Evolutionary conservation across 2,113 vertebrate genomes (phyloP), one percentile per base, ranked within the genome.

Genomic region (Sturnus vulgaris): DNA sequence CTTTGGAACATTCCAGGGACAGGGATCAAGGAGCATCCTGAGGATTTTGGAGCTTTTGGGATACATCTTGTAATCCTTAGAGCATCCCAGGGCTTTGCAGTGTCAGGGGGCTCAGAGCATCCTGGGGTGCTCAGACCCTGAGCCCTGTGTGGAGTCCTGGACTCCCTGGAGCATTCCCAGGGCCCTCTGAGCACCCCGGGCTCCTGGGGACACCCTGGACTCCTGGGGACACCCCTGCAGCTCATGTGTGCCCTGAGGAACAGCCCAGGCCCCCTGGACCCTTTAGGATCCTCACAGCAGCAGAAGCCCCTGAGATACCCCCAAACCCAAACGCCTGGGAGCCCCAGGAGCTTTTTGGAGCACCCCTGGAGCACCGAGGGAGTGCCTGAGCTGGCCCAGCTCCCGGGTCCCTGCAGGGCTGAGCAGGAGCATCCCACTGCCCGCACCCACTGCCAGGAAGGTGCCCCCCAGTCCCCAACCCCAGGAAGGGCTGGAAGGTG

Each of bases 241-340:
- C 13, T 28, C 42, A 12, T 1, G 0, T 5, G 2, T 28, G 22
- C 8, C 11, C 18, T 8, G 1, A 28, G n/a, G 22, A 47, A 9
- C 49, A 77, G 31, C 76, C 50, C 25, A 47, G 22, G 20, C 7
- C 35, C 60, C 33, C 16, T 7, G 27, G 61, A 47, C 8, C 18
- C 15, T 25, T 4, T n/a, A 40, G 13, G 44, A 23, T 61, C 33
- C 49, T 20, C 15, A 14, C 37, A 68, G 25, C 24, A 55, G 21
- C 59, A 47, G 28, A 11, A 56, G 15, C 19, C n/a, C n/a, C 42
- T 30, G 35, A 35, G 60, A 30, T 24, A 35, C 10, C 50, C 60
- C 24, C 35, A 28, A 28, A 11, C 2, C 28, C 42, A 25, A 52
- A 28, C 25, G 25, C 25, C 37, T 5, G 23, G 22, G 31, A 64